A percentile compares a stretch with the other conserved stretches of the same genome.
phyloP scores from a whole-genome alignment of 2,888 invertebrate genomes.

The Acrobasis suavella region DNA sequence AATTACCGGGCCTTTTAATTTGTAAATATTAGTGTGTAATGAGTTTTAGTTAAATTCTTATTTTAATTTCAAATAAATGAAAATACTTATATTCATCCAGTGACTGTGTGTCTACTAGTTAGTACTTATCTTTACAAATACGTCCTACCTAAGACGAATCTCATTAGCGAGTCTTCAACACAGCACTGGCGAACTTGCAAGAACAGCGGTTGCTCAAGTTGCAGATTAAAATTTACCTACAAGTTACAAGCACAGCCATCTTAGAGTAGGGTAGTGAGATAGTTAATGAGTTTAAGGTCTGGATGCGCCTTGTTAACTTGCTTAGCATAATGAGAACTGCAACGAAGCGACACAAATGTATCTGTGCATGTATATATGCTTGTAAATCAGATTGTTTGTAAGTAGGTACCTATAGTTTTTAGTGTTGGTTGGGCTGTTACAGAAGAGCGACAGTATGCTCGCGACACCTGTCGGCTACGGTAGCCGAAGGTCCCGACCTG shows the following conservation, averaged over 20 bases:
- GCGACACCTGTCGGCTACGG: too few species aligned
- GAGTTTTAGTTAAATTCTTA: too few species aligned
- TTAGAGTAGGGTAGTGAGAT: not conserved
- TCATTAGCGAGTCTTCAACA: not conserved
- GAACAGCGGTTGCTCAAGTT: not conserved
- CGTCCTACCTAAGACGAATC: not conserved
- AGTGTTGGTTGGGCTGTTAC: too few species aligned
- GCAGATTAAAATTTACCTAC: not conserved
- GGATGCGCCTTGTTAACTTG: slow-evolving; percentile 9
- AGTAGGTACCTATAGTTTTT: not conserved
- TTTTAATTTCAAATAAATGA: too few species aligned
- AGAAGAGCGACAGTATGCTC: too few species aligned
- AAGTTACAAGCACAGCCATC: not conserved
- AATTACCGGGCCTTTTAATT: too few species aligned
- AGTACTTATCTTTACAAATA: not conserved
- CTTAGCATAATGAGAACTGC: slow-evolving; percentile 16
- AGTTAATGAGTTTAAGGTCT: slow-evolving; percentile 21
- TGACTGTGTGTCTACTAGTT: too few species aligned
- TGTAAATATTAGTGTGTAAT: too few species aligned
- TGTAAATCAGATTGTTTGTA: not conserved
- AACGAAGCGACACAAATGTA: slow-evolving; percentile 1
- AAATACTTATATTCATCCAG: too few species aligned
- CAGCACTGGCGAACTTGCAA: not conserved
- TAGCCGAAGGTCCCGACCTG: too few species aligned
- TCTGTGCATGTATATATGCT: not conserved